Evolutionary conservation across 2,113 vertebrate genomes (phyloP).

Genomic region (Damaliscus lunatus): DNA sequence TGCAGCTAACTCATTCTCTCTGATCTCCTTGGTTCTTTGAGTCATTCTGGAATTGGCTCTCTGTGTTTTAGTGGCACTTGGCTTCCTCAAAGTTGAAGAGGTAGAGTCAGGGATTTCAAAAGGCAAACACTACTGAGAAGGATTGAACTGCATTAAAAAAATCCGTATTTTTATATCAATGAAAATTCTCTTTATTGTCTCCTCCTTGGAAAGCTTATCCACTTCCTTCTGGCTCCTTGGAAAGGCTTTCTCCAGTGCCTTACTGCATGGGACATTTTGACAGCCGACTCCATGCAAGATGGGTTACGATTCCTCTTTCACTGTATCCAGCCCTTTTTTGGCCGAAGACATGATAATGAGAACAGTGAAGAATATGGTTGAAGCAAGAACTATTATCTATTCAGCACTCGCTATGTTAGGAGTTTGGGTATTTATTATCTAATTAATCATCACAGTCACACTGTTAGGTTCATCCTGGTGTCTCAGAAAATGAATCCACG

Average conservation of each 20-base stretch:
- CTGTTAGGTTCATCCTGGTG: not conserved
- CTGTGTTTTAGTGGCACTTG: not conserved
- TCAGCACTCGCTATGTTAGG: not conserved
- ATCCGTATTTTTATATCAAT: not conserved
- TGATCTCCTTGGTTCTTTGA: conserved; percentile 23
- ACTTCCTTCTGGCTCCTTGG: not conserved
- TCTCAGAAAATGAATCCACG: not conserved
- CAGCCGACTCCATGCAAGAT: not conserved
- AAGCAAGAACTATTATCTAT: not conserved
- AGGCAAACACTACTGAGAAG: not conserved
- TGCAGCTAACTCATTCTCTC: conserved; percentile 15
- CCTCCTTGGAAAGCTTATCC: not conserved
- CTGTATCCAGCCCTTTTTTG: not conserved
- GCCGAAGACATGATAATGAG: not conserved
- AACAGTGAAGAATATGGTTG: not conserved
- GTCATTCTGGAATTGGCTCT: conserved; percentile 35
- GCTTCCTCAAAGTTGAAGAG: not conserved
- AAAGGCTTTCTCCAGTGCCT: not conserved
- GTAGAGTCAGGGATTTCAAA: not conserved
- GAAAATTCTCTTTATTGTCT: not conserved
- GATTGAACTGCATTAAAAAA: not conserved
- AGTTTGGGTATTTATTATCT: not conserved
- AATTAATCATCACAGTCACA: not conserved
- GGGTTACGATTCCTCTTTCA: not conserved
- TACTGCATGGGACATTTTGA: not conserved